phyloP scores from a whole-genome alignment of 2,797 vertebrate species.

The Crocodylus rhombifer region DNA sequence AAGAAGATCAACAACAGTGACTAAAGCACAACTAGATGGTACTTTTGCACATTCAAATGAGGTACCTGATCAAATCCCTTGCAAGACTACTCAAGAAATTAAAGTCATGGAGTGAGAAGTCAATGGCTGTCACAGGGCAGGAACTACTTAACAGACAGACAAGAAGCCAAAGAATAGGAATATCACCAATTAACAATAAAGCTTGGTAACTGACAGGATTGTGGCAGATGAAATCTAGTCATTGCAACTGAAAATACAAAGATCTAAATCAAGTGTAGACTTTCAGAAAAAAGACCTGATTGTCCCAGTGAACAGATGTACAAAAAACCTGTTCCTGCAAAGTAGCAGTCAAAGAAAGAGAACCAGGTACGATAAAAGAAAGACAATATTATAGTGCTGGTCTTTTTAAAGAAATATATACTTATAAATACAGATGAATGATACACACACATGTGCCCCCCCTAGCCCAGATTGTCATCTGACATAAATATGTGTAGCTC shows the following conservation, averaged over 20 bases:
- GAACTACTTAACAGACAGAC: background rate
- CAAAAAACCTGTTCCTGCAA: background rate
- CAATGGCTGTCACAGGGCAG: background rate
- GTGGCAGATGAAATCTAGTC: background rate
- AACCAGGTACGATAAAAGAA: background rate
- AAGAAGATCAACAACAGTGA: accelerated
- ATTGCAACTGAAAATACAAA: background rate
- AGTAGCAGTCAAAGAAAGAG: background rate
- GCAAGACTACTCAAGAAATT: background rate
- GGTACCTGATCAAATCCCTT: background rate
- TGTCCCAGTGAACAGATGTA: background rate
- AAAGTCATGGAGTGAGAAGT: background rate
- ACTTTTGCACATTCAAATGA: background rate
- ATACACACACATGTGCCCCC: background rate
- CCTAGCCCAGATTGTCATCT: background rate
- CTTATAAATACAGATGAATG: background rate
- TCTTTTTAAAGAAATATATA: background rate
- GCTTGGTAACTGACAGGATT: background rate
- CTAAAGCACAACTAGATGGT: background rate
- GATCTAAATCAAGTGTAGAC: background rate
- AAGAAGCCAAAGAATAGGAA: background rate
- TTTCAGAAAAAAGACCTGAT: background rate
- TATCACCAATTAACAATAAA: background rate
- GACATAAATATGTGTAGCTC: background rate
- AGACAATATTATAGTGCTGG: background rate